These are phyloP conservation scores for Elysia chlorotica DNA, from an alignment of 1,140 invertebrate genomes.

Conservation along the genomic window DNA sequence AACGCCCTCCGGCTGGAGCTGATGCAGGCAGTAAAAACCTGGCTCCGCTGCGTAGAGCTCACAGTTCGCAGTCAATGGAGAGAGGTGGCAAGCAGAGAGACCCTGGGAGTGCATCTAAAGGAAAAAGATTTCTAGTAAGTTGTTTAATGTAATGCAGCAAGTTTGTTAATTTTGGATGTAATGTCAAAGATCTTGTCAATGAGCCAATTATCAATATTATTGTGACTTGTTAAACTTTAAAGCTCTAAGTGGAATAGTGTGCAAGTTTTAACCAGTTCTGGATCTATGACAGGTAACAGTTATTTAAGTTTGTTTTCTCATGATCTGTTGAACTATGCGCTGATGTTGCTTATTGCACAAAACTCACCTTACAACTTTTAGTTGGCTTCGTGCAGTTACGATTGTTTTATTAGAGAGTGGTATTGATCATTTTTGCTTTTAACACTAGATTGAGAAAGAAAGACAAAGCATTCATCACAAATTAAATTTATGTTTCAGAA, in stretches of 20 bases:
- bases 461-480: too few species aligned
- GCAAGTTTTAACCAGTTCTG: too few species aligned
- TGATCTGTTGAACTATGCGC: neutral
- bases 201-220: neutral
- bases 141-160: neutral
- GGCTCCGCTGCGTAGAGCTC: neutral
- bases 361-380: neutral
- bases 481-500: too few species aligned
- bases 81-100: neutral
- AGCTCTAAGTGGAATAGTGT: neutral
- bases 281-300: neutral
- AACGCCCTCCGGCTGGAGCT: neutral
- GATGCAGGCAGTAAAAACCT: neutral
- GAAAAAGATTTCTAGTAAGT: constrained; percentile 16
- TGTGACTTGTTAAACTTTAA: neutral
- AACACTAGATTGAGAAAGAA: too few species aligned
- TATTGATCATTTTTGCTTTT: neutral
- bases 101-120: constrained; percentile 17
- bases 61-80: constrained; percentile 13
- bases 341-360: neutral
- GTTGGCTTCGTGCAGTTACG: neutral
- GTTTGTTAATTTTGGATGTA: neutral
- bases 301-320: too few species aligned
- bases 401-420: neutral
- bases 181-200: neutral